Evolutionary conservation across 2,113 vertebrate species (phyloP).

Genomic region (Labeo catla): DNA sequence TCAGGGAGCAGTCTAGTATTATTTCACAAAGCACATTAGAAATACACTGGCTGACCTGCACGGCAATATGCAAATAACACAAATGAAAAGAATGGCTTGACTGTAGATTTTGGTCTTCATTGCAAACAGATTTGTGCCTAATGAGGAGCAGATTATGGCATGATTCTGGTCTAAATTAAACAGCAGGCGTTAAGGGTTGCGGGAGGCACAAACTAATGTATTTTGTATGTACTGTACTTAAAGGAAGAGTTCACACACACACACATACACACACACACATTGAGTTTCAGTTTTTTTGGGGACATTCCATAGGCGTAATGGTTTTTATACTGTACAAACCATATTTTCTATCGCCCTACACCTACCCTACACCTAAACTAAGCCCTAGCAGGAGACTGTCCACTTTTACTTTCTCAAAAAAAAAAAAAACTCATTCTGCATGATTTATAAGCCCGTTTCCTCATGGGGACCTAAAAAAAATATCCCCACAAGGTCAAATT

Average conservation of each 20-base stretch:
- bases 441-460: too few relatives aligned
- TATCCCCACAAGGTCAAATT: too few relatives aligned
- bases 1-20: slow-evolving; percentile 23
- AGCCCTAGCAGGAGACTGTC: too few relatives aligned
- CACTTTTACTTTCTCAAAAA: too few relatives aligned
- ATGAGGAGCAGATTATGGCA: slow-evolving; percentile 48
- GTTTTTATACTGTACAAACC: too few relatives aligned
- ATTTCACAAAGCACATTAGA: slow-evolving; percentile 47
- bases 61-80: slow-evolving; percentile 38
- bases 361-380: too few relatives aligned
- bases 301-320: too few relatives aligned
- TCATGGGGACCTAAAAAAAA: too few relatives aligned
- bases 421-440: too few relatives aligned
- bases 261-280: too few relatives aligned
- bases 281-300: too few relatives aligned
- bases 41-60: slow-evolving; percentile 45
- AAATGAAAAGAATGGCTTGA: slow-evolving; percentile 24
- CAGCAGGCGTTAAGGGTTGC: slow-evolving; percentile 3
- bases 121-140: slow-evolving; percentile 49
- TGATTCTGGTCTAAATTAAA: slow-evolving; percentile 51
- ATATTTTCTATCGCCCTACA: too few relatives aligned
- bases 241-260: background rate
- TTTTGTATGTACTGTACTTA: background rate
- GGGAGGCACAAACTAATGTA: slow-evolving; percentile 9
- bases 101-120: slow-evolving; percentile 37